Conservation (phyloP, 2,888 invertebrate species). For the Eilema griseolum region DNA sequence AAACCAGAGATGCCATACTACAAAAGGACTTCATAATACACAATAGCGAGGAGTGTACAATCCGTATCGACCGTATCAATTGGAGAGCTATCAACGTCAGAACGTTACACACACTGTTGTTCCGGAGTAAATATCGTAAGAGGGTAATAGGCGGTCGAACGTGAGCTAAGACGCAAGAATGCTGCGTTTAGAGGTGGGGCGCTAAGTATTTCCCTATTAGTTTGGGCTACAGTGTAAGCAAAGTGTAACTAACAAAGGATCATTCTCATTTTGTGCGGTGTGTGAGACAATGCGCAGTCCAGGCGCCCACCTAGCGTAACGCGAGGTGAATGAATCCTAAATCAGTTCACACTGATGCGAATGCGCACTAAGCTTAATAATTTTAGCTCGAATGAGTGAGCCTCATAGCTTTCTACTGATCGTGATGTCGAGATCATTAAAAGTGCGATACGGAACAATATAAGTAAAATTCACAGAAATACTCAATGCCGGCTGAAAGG, state of each 20-base stretch:
- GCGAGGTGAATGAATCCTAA: conserved; percentile 82
- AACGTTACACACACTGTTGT: conserved; percentile 65
- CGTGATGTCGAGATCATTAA: conserved; percentile 40
- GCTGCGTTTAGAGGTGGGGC: conserved; percentile 73
- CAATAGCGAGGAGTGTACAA: conserved; percentile 40
- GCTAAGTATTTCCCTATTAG: conserved; percentile 74
- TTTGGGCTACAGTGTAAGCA: conserved; percentile 75
- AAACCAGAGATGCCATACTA: not conserved
- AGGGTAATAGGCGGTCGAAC: conserved; percentile 64
- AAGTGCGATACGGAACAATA: conserved; percentile 43
- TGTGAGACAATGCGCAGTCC: conserved; percentile 79
- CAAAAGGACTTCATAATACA: conserved; percentile 37
- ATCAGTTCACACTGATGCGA: conserved; percentile 70
- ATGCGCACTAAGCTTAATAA: conserved; percentile 53
- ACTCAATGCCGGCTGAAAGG: conserved; percentile 42
- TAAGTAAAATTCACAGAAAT: conserved; percentile 39
- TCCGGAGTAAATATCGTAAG: conserved; percentile 73
- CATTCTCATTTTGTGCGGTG: conserved; percentile 72
- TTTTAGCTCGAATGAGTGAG: conserved; percentile 26
- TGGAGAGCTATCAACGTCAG: conserved; percentile 67
- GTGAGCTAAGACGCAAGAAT: conserved; percentile 66
- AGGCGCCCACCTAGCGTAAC: conserved; percentile 76
- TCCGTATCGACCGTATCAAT: conserved; percentile 55
- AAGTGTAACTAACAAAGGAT: conserved; percentile 82
- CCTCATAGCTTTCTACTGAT: conserved; percentile 41